Conservation (phyloP, 2,797 vertebrate species). For the Takifugu ocellatus region DNA sequence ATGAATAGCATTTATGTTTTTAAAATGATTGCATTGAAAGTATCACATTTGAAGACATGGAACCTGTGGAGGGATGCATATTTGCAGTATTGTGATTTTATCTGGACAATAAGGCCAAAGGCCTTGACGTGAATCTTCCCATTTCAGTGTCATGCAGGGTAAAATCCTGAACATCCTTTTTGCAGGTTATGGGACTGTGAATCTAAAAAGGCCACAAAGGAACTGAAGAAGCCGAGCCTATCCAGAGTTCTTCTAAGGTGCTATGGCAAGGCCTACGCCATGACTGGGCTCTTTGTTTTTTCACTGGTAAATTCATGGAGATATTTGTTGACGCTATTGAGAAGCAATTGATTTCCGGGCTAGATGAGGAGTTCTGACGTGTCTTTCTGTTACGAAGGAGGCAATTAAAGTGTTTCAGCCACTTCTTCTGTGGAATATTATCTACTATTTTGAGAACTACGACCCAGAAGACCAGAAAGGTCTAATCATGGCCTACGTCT, state of each 20-base stretch:
- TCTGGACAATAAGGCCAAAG: no score
- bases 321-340: neutral
- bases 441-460: constrained; percentile 83
- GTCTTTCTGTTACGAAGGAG: constrained; percentile 73
- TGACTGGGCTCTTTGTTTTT: constrained; percentile 81
- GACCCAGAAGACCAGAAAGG: constrained; percentile 35
- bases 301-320: constrained; percentile 74
- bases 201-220: constrained; percentile 77
- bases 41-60: no score
- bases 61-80: no score
- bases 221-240: constrained; percentile 76
- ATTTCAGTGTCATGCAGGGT: neutral
- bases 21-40: no score
- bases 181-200: constrained; percentile 87
- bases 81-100: no score
- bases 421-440: constrained; percentile 84
- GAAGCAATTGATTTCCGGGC: neutral
- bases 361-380: neutral
- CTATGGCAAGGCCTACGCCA: constrained; percentile 83
- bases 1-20: no score
- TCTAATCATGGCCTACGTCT: constrained; percentile 68
- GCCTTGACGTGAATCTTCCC: no score
- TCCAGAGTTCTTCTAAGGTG: constrained; percentile 82
- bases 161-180: neutral
- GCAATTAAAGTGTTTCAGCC: constrained; percentile 83